Evolutionary conservation across 2,888 invertebrate genomes (phyloP), one percentile per base, ranked within the genome.

Genomic region (Cephus pygmeus): DNA sequence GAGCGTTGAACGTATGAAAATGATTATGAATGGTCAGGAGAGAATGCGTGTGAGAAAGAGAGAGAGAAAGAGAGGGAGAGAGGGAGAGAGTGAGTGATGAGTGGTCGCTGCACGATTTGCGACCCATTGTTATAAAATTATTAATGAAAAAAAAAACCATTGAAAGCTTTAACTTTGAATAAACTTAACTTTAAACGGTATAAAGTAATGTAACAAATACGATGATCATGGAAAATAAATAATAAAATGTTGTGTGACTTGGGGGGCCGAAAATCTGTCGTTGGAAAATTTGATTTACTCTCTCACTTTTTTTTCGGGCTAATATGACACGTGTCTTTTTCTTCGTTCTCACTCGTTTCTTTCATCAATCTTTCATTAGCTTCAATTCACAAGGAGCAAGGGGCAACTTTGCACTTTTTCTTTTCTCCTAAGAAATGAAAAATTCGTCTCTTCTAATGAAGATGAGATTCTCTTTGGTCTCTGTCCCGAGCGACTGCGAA

Each of bases 101-200:
- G 84, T 73, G 81, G 80, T 76, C 23, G 81, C 77, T 80, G 81
- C 78, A 83, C 80, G 81, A 85, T 81, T 83, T 83, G 83, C 84
- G 85, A 84, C 84, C 87, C 86, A 84, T 88, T 88, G 88, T 88
- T 88, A 88, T 85, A 85, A 87, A 83, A 84, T 87, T 86, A 85
- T 84, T 36, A 36, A 36, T 36, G 36, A 85, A 81, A 79, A 82
- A 79, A 79, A 35, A 85, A 86, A 83, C 83, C 87, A 88, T 87
- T 86, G 85, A 88, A 89, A 89, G 89, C 89, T 89, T 89, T 89
- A 88, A 89, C 89, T 89, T 88, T 86, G 87, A 89, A 86, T 87
- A 86, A 87, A 86, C 82, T 36, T 85, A 85, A 87, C 82, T 87
- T 85, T 84, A 85, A 87, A 87, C 84, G 84, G 86, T 87, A 86